Base-by-base conservation (phyloP, 2,888 invertebrate species). In the Punctoribates punctum region DNA sequence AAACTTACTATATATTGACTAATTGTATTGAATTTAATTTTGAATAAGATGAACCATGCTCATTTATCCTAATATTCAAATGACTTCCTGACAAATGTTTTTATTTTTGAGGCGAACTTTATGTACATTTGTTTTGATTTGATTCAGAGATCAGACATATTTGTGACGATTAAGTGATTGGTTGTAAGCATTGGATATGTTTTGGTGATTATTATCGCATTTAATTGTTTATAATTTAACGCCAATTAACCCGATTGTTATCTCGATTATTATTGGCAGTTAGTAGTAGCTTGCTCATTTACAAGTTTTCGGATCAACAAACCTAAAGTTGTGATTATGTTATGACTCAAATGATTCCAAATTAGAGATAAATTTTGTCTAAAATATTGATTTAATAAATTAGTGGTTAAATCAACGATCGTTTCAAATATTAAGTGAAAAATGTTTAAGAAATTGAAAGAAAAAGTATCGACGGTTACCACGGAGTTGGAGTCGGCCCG, bases 381-480 rank as follows among this genome's bases (percentile, higher is more conserved):
- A 23, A 51, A n/a, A 3, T 57, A 57, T 57, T 57, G 23, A 57
- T 57, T 20, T 3, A 54, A 20, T 15, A n/a, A 54, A 20, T 54
- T n/a, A 54, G 9, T 54, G 54, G 20, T 20, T 23, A 57, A 57
- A 25, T 25, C 6, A 57, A 25, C 13, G 23, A 23, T 25, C 25
- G 8, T 13, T 23, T 57, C 20, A 57, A 13, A 25, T 13, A 62
- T 17, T 17, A 1, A 62, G 15, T 62, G 29, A 62, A 48, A 48
- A 57, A 76, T 76, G 76, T 76, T 76, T 54, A 76, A 76, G 29
- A 73, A 72, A 23, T 73, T 76, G 42, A 76, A 73, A 20, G 76
- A 76, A 25, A 76, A 76, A 27, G 76, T 76, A 11, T 76, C 76
- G 27, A 73, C 42, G 20, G 70, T 42, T 38, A 42, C 70, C 70